Conservation (phyloP, 1,140 invertebrate genomes). For the Drosophila aff. region DNA sequence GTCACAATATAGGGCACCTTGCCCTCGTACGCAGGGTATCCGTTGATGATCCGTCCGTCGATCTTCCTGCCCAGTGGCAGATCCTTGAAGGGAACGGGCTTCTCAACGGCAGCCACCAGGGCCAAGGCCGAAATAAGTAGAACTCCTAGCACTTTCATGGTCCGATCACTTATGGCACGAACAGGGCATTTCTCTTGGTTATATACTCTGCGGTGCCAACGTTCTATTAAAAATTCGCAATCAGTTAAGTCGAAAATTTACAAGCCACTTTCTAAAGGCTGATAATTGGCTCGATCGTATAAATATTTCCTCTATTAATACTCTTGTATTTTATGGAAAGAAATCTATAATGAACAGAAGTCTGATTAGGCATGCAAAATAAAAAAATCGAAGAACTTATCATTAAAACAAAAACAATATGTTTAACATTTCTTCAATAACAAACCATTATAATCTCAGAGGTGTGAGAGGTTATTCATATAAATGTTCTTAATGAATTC, state of each 20-base stretch:
- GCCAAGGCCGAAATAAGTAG: conserved; percentile 29
- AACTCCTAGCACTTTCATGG: conserved; percentile 32
- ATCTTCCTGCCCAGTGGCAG: conserved; percentile 29
- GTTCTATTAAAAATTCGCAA: background rate
- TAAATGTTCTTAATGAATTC: too few species aligned
- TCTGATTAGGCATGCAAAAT: conserved; percentile 7
- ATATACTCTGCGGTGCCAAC: conserved; percentile 6
- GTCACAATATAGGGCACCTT: conserved; percentile 86
- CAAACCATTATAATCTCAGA: background rate
- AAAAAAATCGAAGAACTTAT: background rate
- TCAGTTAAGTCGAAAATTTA: conserved; percentile 11
- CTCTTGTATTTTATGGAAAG: background rate
- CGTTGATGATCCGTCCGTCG: conserved; percentile 58
- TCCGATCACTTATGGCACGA: background rate
- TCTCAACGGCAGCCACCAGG: conserved; percentile 27
- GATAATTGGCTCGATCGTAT: conserved; percentile 12
- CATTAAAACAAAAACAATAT: background rate
- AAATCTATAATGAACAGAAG: background rate
- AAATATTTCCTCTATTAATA: background rate
- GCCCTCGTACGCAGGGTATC: conserved; percentile 63
- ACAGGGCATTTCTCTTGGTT: background rate
- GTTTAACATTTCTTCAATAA: background rate
- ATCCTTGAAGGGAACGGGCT: conserved; percentile 39
- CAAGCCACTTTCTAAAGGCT: background rate
- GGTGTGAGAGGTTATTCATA: background rate